These are phyloP conservation scores for Chiloscyllium plagiosum DNA, from an alignment of 2,113 vertebrate species.

Conservation along the genomic window DNA sequence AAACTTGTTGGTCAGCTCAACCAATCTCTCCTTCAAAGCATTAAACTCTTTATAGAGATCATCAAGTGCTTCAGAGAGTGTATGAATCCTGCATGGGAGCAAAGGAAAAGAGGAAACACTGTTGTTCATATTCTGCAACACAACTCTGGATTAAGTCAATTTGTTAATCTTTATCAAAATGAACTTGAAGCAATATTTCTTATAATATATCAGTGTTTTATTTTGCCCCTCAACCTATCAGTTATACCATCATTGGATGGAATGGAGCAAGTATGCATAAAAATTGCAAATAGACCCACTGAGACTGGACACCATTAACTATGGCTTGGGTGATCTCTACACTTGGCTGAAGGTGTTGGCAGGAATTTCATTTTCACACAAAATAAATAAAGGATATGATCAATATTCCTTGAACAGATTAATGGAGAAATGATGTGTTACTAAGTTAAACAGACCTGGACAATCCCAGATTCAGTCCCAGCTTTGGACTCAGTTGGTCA, in stretches of 20 bases:
- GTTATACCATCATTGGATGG: neutral
- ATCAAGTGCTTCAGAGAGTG: conserved; percentile 64
- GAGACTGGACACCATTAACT: neutral
- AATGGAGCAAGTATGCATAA: neutral
- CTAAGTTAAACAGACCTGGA: neutral
- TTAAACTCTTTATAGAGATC: conserved; percentile 74
- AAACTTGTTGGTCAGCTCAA: conserved; percentile 60
- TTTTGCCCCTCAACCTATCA: neutral
- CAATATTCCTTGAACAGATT: neutral
- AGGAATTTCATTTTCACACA: neutral
- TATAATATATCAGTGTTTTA: neutral
- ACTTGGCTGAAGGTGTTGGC: neutral
- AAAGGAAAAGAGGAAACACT: neutral
- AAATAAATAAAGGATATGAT: neutral
- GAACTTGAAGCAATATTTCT: neutral
- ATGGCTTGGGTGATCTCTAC: neutral
- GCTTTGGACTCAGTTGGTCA: neutral
- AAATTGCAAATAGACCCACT: neutral
- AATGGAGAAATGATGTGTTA: neutral
- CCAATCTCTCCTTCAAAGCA: conserved; percentile 63
- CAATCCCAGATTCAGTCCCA: neutral
- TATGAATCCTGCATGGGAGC: conserved; percentile 57
- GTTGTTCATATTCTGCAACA: neutral
- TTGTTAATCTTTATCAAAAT: neutral
- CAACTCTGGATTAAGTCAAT: neutral